These are phyloP conservation scores for Stenurella melanura DNA, from an alignment of 2,888 invertebrate genomes.

Conservation along the genomic window DNA sequence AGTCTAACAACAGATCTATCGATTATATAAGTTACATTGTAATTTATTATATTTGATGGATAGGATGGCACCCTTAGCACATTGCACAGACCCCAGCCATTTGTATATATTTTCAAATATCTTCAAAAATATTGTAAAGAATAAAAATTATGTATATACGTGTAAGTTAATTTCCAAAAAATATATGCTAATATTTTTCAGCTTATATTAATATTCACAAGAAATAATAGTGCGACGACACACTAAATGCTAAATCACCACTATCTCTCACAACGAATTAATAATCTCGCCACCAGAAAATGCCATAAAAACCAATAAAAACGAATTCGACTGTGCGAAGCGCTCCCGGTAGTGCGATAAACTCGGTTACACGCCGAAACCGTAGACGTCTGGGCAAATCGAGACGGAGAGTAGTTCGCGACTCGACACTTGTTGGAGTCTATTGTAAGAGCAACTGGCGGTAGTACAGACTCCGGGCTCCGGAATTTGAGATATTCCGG, in stretches of 20 bases:
- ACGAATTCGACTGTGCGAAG: conserved; percentile 20
- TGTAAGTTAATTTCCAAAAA: background rate
- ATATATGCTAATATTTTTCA: background rate
- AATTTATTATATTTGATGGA: too few species aligned
- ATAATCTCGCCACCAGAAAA: conserved; percentile 29
- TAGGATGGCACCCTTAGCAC: too few species aligned
- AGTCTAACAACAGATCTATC: too few species aligned
- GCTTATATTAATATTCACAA: background rate
- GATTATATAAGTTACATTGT: too few species aligned
- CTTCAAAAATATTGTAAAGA: too few species aligned
- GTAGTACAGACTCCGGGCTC: conserved; percentile 44
- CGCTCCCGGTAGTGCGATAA: conserved; percentile 44
- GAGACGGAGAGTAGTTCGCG: conserved; percentile 32
- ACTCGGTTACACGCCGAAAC: conserved; percentile 35
- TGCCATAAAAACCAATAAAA: conserved; percentile 14
- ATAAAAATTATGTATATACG: background rate
- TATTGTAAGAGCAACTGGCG: conserved; percentile 47
- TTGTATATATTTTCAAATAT: too few species aligned
- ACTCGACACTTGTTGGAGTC: conserved; percentile 54
- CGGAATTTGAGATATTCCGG: conserved; percentile 45
- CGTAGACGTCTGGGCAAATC: conserved; percentile 25
- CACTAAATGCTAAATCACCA: conserved; percentile 10
- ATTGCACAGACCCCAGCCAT: too few species aligned
- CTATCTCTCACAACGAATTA: conserved; percentile 28
- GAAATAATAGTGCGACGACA: background rate